Evolutionary conservation across 2,888 invertebrate species (phyloP).

Genomic region (Cryptocheilus praepositus): DNA sequence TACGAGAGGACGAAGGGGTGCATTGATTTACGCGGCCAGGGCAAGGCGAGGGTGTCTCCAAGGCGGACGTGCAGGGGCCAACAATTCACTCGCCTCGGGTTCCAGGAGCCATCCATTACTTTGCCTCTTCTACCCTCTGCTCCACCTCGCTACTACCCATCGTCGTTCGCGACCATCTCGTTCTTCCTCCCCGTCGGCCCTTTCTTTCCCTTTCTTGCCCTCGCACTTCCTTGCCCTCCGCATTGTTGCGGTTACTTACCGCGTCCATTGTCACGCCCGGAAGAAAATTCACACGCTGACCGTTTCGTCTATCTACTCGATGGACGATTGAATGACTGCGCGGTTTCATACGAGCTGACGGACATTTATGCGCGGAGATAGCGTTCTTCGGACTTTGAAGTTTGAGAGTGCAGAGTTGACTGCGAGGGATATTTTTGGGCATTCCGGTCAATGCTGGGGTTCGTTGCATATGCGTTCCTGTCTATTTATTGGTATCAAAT

Average conservation of each 20-base stretch:
- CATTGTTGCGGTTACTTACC: constrained; percentile 72
- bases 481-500: no score
- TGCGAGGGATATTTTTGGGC: no score
- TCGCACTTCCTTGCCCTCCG: constrained; percentile 32
- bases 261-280: constrained; percentile 49
- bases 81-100: constrained; percentile 74
- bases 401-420: no score
- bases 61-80: constrained; percentile 69
- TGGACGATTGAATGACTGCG: constrained; percentile 8
- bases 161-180: not conserved
- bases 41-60: constrained; percentile 69
- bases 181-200: not conserved
- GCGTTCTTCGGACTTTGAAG: no score
- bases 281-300: constrained; percentile 24
- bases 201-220: not conserved
- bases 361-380: no score
- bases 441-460: no score
- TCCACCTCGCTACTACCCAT: constrained; percentile 1
- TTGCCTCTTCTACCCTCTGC: constrained; percentile 44
- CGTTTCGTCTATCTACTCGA: constrained; percentile 11
- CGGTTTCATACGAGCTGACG: no score
- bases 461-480: no score
- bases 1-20: constrained; percentile 59
- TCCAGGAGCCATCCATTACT: constrained; percentile 72
- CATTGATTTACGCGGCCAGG: constrained; percentile 73